These are phyloP conservation scores for Bothrops jararaca DNA, from an alignment of 2,113 vertebrate species.

Conservation along the genomic window DNA sequence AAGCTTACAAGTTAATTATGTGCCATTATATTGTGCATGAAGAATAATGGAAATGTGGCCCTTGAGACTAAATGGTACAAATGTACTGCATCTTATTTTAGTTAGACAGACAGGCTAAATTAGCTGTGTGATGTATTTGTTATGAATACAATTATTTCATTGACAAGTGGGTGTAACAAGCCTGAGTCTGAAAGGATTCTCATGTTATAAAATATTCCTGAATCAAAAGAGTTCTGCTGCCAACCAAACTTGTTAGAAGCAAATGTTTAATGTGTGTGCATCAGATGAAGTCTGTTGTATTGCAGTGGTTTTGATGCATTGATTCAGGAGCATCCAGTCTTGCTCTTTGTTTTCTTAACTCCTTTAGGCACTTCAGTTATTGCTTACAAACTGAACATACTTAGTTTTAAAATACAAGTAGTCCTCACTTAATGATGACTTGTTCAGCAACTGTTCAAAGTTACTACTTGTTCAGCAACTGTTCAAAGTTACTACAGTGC, in stretches of 20 bases:
- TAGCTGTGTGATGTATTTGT: constrained; percentile 71
- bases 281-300: background rate
- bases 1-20: constrained; percentile 72
- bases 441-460: background rate
- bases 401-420: background rate
- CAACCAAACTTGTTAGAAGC: constrained; percentile 33
- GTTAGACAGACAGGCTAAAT: constrained; percentile 75
- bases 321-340: background rate
- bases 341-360: background rate
- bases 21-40: constrained; percentile 69
- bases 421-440: background rate
- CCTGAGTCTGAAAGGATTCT: constrained; percentile 42
- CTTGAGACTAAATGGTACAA: constrained; percentile 68
- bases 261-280: background rate
- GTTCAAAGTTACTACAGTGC: background rate
- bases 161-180: constrained; percentile 64
- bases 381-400: background rate
- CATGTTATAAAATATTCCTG: constrained; percentile 38
- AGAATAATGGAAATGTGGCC: constrained; percentile 76
- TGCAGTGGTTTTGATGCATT: background rate
- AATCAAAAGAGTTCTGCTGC: constrained; percentile 34
- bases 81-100: constrained; percentile 73
- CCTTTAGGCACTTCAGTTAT: background rate
- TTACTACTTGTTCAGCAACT: background rate
- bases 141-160: constrained; percentile 73